Base-by-base conservation (phyloP, 2,888 invertebrate species). In the Thymelicus lineola region DNA sequence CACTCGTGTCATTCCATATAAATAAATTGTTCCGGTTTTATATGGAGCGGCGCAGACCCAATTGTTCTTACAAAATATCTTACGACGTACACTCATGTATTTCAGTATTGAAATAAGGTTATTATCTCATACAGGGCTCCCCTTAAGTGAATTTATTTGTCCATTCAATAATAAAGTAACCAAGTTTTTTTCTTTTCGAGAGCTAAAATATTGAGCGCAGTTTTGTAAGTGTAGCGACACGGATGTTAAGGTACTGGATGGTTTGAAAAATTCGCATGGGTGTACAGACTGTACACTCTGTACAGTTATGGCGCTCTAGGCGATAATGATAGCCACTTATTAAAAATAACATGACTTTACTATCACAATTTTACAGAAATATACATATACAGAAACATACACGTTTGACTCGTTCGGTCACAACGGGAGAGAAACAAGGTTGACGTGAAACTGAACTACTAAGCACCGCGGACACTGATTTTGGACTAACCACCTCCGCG, bases 131-230 rank as follows among this genome's bases (percentile, higher is more conserved):
- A 75, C 76, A 80, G 77, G 78, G 77, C 80, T 83, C 83, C 83
- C 79, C 80, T 87, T 86, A 85, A 87, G 82, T 80, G 82, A 86
- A 89, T 89, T 89, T 90, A 90, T 89, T 80, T 78, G 82, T 84
- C 83, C 87, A 86, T 88, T 86, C 87, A 84, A 83, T 86, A 85
- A 88, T 89, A 90, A 90, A 89, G 85, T 84, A 83, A 74, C 76
- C 64, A 70, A 76, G 74, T 79, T 82, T 79, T 80, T 83, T 75
- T 74, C 75, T 73, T 78, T 76, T 75, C 73, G 70, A 55, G 78
- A 72, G 78, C 79, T 82, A 83, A 87, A 86, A 86, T 87, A 88
- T 88, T 81, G 85, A 81, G 76, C 76, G 77, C 79, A 78, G 80
- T 84, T 84, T 83, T 77, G 85, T 85, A 89, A 84, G 82, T 90